Base-by-base conservation (phyloP, 2,113 vertebrate genomes). In the Chamaea fasciata region DNA sequence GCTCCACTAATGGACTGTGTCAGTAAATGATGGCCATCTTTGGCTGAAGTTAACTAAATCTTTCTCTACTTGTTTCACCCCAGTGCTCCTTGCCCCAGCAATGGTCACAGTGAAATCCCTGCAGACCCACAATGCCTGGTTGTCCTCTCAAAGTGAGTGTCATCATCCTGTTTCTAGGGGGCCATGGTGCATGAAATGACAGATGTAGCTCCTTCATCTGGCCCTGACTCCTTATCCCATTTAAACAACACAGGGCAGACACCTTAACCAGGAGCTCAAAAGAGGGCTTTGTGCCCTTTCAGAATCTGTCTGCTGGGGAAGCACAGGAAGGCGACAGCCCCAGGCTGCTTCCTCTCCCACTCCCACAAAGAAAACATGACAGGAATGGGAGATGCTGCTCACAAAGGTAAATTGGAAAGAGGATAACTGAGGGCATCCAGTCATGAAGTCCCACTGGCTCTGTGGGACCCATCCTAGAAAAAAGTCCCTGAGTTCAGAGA, bases 111-210 rank as follows among this genome's bases (percentile, higher is more conserved):
- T 80, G 35, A 77, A 65, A 62, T 70, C 63, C 60, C 49, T 75
- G 53, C 28, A 76, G 62, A 73, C 26, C 10, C 37, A 71, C 24
- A 13, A 6, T 0, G 0, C 22, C 27, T 3, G 0, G 15, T 0
- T 81, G 39, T 80, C 14, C 17, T 46, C 74, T 70, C n/a, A 9
- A 84, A 78, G 21, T 0, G 0, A 35, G 19, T 17, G 18, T 19
- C 44, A 17, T 23, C 33, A 10, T 15, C 31, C 44, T 68, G 22
- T 71, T 73, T 22, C 86, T 27, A 42, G 16, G 21, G 17, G 20
- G 4, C 10, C 33, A 10, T 33, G 47, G 39, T 84, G 30, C 2
- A 0, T 59, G 42, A 37, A 83, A 70, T 37, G 37, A 90, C 24
- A 62, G 41, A 60, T 46, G 33, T 27, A 52, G 23, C 26, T 89